Evolutionary conservation across 2,113 vertebrate species (phyloP).

Genomic region (Toxostoma redivivum): DNA sequence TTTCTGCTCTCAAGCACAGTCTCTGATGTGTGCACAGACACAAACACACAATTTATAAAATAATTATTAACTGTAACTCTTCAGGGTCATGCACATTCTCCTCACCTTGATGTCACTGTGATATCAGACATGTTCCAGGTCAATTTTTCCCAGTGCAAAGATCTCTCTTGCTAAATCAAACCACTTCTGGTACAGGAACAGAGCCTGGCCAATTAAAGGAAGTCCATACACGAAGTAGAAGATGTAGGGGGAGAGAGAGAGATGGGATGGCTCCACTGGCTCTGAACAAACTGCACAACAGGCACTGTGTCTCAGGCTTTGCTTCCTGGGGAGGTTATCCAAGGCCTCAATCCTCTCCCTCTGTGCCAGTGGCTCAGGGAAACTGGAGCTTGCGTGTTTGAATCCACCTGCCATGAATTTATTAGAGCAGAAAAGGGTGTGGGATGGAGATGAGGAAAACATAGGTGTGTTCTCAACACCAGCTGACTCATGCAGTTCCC

Average conservation of each 20-base stretch:
- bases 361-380: conserved; percentile 26
- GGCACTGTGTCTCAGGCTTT: conserved; percentile 59
- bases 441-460: not conserved
- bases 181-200: conserved; percentile 51
- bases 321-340: conserved; percentile 65
- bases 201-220: conserved; percentile 68
- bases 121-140: not conserved
- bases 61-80: not conserved
- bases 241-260: conserved; percentile 67
- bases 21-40: not conserved
- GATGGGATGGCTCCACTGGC: conserved; percentile 54
- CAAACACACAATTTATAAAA: not conserved
- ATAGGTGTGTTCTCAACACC: not conserved
- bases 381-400: not conserved
- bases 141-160: not conserved
- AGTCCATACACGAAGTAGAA: conserved; percentile 47
- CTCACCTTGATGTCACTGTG: not conserved
- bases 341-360: conserved; percentile 57
- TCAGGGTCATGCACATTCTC: not conserved
- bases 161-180: not conserved
- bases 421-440: conserved; percentile 2
- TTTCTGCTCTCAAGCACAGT: not conserved
- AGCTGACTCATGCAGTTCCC: not conserved
- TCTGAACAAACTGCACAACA: conserved; percentile 69
- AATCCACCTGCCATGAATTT: not conserved